phyloP scores from a whole-genome alignment of 2,797 vertebrate genomes.

The Tapirus indicus region DNA sequence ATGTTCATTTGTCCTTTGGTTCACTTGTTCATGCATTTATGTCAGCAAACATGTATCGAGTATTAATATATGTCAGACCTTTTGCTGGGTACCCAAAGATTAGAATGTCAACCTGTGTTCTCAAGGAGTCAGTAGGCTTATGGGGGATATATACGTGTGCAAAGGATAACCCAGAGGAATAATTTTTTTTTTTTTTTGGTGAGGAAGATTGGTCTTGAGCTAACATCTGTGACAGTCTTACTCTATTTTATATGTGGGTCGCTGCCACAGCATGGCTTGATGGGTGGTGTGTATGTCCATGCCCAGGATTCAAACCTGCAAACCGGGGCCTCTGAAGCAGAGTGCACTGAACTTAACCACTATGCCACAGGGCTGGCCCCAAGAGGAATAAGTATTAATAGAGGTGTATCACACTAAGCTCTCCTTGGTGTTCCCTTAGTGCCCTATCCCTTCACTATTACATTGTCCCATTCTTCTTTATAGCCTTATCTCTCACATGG shows the following conservation, averaged over 20 bases:
- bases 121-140: background rate
- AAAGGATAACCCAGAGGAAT: background rate
- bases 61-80: background rate
- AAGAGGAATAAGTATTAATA: background rate
- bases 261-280: too few relatives aligned
- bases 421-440: fast-evolving
- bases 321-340: too few relatives aligned
- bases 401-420: background rate
- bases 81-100: background rate
- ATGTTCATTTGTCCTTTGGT: background rate
- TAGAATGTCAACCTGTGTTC: background rate
- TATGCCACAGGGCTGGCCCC: too few relatives aligned
- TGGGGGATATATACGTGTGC: fast-evolving
- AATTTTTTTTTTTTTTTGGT: too few relatives aligned
- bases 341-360: too few relatives aligned
- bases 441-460: background rate
- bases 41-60: background rate
- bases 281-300: too few relatives aligned
- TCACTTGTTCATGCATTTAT: background rate
- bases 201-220: too few relatives aligned
- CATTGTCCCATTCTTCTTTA: fast-evolving
- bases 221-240: too few relatives aligned
- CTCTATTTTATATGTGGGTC: too few relatives aligned
- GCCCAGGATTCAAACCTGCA: too few relatives aligned
- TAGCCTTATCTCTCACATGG: background rate